Conservation (phyloP, 2,888 invertebrate genomes). For the Orthonevra nobilis region DNA sequence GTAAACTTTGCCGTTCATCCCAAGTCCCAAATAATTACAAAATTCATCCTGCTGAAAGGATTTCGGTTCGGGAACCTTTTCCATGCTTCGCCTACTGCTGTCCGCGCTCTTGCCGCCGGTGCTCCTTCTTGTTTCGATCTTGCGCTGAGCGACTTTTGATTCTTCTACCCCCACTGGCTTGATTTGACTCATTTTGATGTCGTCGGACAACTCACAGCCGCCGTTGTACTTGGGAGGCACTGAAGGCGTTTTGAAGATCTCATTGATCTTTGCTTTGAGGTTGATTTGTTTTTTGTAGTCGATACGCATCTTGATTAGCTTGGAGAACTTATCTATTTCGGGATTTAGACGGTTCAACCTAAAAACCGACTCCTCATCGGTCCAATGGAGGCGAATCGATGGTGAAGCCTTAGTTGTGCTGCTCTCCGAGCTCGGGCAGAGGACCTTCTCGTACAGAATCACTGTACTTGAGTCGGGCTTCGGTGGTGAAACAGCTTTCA, state of each 20-base stretch:
- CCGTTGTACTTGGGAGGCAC: constrained; percentile 71
- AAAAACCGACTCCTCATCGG: constrained; percentile 73
- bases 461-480: constrained; percentile 25
- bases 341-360: constrained; percentile 72
- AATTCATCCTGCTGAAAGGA: constrained; percentile 78
- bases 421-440: constrained; percentile 71
- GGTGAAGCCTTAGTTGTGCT: constrained; percentile 51
- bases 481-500: not conserved
- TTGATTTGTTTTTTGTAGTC: constrained; percentile 71
- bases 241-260: constrained; percentile 73
- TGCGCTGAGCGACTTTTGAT: not conserved
- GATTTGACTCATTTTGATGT: no score
- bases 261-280: constrained; percentile 66
- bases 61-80: constrained; percentile 41
- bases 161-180: not conserved
- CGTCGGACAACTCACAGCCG: constrained; percentile 31
- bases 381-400: constrained; percentile 61
- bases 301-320: constrained; percentile 48
- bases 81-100: constrained; percentile 15
- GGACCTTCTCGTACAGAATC: constrained; percentile 66
- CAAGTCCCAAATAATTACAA: constrained; percentile 78
- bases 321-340: constrained; percentile 72
- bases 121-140: constrained; percentile 40
- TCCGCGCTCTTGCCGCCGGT: constrained; percentile 35
- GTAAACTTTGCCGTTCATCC: constrained; percentile 71